phyloP scores from a whole-genome alignment of 37 sponge, comb jelly and placozoan genomes.

The Spongia lamella region DNA sequence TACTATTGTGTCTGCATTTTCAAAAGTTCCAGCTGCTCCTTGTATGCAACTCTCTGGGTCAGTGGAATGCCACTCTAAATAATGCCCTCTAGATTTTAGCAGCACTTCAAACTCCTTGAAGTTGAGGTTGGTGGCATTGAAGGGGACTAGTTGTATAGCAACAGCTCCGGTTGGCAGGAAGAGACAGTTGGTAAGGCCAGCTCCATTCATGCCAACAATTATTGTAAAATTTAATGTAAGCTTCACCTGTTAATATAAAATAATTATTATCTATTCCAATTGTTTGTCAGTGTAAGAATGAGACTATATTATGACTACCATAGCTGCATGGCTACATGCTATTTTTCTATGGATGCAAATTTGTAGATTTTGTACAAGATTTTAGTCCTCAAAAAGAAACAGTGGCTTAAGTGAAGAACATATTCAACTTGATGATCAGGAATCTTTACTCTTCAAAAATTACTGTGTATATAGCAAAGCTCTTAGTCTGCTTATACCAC shows the following conservation, averaged over 20 bases:
- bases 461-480: too few species aligned
- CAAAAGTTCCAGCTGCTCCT: neutral
- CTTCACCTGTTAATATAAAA: slow-evolving; percentile 11
- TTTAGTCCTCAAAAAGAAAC: too few species aligned
- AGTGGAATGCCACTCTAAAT: slow-evolving; percentile 21
- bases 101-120: slow-evolving; percentile 27
- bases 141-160: slow-evolving; percentile 31
- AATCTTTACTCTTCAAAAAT: too few species aligned
- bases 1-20: slow-evolving; percentile 35
- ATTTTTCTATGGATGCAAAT: too few species aligned
- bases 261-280: too few species aligned
- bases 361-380: too few species aligned
- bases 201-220: slow-evolving; percentile 39
- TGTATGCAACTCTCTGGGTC: slow-evolving; percentile 9
- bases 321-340: too few species aligned
- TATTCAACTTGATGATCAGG: too few species aligned
- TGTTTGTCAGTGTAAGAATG: too few species aligned
- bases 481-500: too few species aligned
- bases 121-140: slow-evolving; percentile 40
- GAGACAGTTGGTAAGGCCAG: slow-evolving; percentile 26
- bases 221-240: slow-evolving; percentile 8
- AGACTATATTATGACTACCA: too few species aligned
- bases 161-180: slow-evolving; percentile 35
- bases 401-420: too few species aligned
- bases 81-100: slow-evolving; percentile 29